These are phyloP conservation scores for Leucoptera coffeella DNA, from an alignment of 2,888 invertebrate genomes.

Conservation along the genomic window DNA sequence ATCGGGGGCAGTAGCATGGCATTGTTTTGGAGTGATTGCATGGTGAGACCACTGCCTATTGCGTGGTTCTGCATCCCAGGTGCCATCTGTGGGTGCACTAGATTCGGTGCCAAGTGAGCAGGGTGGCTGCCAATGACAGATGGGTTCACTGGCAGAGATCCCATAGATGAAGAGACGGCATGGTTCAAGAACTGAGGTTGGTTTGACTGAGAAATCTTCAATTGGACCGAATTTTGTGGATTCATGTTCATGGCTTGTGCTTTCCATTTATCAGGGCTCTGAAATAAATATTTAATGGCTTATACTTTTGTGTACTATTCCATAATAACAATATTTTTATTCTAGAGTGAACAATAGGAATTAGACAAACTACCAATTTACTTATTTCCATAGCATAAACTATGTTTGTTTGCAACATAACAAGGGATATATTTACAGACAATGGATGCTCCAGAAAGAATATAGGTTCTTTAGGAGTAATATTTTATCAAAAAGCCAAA, in stretches of 20 bases:
- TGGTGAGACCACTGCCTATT: constrained; percentile 30
- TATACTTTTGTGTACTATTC: not conserved
- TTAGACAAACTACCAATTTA: too few relatives aligned
- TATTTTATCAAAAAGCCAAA: too few relatives aligned
- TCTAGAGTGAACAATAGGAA: too few relatives aligned
- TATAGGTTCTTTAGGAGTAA: too few relatives aligned
- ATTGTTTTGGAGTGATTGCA: constrained; percentile 28
- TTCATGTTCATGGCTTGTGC: constrained; percentile 61
- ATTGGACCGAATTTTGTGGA: constrained; percentile 45
- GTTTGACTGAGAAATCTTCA: constrained; percentile 44
- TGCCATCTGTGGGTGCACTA: constrained; percentile 50
- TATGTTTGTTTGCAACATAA: too few relatives aligned
- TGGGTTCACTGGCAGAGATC: constrained; percentile 39
- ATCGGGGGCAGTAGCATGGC: constrained; percentile 45
- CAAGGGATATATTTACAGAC: too few relatives aligned
- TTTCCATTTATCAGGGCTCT: constrained; percentile 86
- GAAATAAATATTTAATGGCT: constrained; percentile 25
- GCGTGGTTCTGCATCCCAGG: constrained; percentile 42
- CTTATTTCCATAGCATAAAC: too few relatives aligned
- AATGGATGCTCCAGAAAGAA: too few relatives aligned
- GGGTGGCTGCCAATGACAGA: constrained; percentile 44
- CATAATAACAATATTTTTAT: too few relatives aligned
- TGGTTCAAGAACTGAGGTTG: constrained; percentile 40
- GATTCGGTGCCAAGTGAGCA: constrained; percentile 36
- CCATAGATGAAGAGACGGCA: constrained; percentile 39